A percentile compares a stretch with the other conserved stretches of the same genome.
These are phyloP conservation scores for Aporophyla nigra DNA, from an alignment of 2,888 invertebrate species.

Conservation along the genomic window DNA sequence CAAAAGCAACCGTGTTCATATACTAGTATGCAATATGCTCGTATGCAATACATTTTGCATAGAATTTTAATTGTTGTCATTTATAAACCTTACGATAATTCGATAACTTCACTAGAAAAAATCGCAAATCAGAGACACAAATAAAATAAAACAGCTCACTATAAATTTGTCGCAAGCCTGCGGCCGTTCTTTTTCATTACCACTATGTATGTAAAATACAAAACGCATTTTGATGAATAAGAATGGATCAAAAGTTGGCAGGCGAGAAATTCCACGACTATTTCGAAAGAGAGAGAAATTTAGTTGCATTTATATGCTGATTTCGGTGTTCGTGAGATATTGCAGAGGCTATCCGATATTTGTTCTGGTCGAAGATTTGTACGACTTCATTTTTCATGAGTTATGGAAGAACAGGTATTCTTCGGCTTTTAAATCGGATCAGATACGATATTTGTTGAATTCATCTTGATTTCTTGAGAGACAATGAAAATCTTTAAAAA, in stretches of 20 bases:
- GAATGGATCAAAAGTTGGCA: slow-evolving; percentile 74
- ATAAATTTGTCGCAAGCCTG: slow-evolving; percentile 45
- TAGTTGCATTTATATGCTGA: slow-evolving; percentile 49
- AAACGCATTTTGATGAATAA: slow-evolving; percentile 78
- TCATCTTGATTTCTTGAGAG: background rate
- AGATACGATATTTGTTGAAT: background rate
- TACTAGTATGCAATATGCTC: too few species aligned
- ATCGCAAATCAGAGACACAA: background rate
- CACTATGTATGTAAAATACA: slow-evolving; percentile 68
- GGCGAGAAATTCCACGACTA: slow-evolving; percentile 66
- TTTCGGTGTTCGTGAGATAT: slow-evolving; percentile 33
- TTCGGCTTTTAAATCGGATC: background rate
- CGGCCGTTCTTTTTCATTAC: slow-evolving; percentile 50
- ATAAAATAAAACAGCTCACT: background rate
- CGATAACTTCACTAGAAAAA: background rate
- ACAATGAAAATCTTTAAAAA: background rate
- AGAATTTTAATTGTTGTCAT: too few species aligned
- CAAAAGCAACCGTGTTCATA: background rate
- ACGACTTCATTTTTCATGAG: slow-evolving; percentile 27
- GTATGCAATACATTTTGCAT: too few species aligned
- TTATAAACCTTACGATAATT: background rate
- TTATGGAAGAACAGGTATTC: slow-evolving; percentile 21
- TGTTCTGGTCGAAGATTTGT: slow-evolving; percentile 21
- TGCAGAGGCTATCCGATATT: slow-evolving; percentile 20
- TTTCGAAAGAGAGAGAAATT: slow-evolving; percentile 25